phyloP scores from a whole-genome alignment of 2,113 vertebrate species.

The Sebastes fasciatus region DNA sequence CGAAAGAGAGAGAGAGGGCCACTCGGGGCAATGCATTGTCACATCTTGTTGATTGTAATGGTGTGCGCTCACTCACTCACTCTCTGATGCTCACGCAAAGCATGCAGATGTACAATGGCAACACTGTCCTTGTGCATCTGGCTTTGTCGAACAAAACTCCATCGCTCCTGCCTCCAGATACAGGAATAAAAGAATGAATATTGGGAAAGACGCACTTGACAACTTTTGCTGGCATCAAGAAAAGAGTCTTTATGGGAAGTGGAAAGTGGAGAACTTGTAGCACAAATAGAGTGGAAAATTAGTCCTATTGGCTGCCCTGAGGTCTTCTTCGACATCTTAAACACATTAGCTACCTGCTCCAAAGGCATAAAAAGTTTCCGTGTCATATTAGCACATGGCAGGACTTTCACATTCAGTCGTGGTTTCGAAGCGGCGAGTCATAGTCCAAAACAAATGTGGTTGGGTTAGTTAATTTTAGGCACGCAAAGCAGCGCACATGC shows the following conservation, averaged over 20 bases:
- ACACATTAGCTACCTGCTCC: conserved; percentile 40
- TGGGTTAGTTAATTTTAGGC: conserved; percentile 36
- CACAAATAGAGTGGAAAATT: conserved; percentile 52
- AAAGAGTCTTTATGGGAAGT: conserved; percentile 31
- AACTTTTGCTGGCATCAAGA: conserved; percentile 45
- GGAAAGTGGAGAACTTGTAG: conserved; percentile 46
- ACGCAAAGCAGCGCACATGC: background rate
- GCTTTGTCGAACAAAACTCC: conserved; percentile 56
- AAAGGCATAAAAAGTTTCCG: conserved; percentile 39
- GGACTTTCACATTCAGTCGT: conserved; percentile 36
- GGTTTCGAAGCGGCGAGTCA: conserved; percentile 31
- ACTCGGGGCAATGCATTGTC: conserved; percentile 57
- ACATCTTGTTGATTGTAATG: conserved; percentile 66
- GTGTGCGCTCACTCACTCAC: conserved; percentile 1
- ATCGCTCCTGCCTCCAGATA: conserved; percentile 44
- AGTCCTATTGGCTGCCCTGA: conserved; percentile 30
- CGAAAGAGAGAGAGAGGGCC: conserved; percentile 48
- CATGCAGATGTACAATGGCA: conserved; percentile 43
- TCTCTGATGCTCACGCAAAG: conserved; percentile 46
- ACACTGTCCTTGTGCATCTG: conserved; percentile 47
- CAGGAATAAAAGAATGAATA: conserved; percentile 29
- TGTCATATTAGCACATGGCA: conserved; percentile 38
- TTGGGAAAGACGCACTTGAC: conserved; percentile 47
- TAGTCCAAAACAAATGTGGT: conserved; percentile 34
- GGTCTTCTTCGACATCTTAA: conserved; percentile 50